phyloP scores from a whole-genome alignment of 2,888 invertebrate genomes.

The Callosobruchus maculatus region DNA sequence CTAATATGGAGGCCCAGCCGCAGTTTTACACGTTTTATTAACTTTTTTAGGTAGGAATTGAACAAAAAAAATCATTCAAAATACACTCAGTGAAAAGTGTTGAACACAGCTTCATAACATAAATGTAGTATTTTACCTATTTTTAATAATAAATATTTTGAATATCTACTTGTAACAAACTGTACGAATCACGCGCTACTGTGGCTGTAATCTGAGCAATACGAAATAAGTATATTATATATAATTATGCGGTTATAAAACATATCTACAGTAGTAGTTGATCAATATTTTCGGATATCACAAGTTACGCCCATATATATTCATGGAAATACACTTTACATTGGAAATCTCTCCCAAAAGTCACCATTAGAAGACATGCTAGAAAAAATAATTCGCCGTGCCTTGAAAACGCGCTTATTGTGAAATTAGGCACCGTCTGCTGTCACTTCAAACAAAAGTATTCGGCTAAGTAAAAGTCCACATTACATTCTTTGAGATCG shows the following conservation, averaged over 20 bases:
- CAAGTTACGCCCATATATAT: constrained; percentile 16
- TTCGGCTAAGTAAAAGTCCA: constrained; percentile 5
- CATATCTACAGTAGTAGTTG: neutral
- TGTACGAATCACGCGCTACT: no score
- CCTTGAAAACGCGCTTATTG: constrained; percentile 25
- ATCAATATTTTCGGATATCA: constrained; percentile 8
- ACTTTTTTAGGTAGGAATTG: no score
- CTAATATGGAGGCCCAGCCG: neutral
- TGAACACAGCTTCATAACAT: no score
- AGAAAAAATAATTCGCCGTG: constrained; percentile 7
- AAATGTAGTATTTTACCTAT: no score
- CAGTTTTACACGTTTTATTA: neutral
- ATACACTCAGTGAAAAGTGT: no score
- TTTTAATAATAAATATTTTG: no score
- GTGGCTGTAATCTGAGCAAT: no score
- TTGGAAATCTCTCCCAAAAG: constrained; percentile 10
- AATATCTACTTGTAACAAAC: no score
- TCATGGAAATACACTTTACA: constrained; percentile 11
- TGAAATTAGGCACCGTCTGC: constrained; percentile 48
- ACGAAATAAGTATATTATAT: no score
- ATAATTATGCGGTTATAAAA: no score
- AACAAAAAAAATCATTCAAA: no score
- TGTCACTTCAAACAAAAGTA: constrained; percentile 33
- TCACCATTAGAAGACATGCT: constrained; percentile 13
- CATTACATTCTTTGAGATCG: neutral